Base-by-base conservation (phyloP, 1,140 invertebrate species). In the Homalodisca vitripennis region DNA sequence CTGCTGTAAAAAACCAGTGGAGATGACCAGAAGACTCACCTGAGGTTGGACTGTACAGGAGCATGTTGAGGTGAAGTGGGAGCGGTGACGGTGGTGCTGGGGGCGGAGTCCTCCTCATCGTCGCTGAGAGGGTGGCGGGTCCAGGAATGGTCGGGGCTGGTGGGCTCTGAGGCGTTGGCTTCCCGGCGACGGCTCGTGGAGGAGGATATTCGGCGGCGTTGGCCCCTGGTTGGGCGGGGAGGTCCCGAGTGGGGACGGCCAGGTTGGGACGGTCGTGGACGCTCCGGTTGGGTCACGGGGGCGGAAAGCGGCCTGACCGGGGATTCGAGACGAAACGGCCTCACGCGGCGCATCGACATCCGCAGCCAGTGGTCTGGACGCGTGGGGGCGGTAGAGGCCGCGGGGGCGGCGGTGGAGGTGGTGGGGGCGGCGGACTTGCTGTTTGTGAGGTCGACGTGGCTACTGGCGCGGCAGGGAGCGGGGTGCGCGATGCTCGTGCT, bases 311-410 rank as follows among this genome's bases (percentile, higher is more conserved):
- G 71, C 17, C n/a, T 6, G 12, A 22, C 48, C 14, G 67, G 68
- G n/a, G 31, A 51, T 29, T 12, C 32, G 12, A 70, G 53, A 20
- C 71, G 51, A 68, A 72, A 70, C 17, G 63, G 71, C 1, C 67
- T 17, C 29, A 70, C 62, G 6, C 71, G 41, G 14, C 71, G 47
- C 71, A 72, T 72, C 32, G 67, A 69, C 32, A 47, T 29, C 30
- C 71, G 67, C 34, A 57, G 32, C 71, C 71, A 72, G 26, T 60
- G 47, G 53, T 30, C 1, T 26, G 32, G 32, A 24, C 60, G 57
- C 17, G 14, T 30, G 14, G 22, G 3, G 60, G 65, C 14, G 67
- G n/a, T 31, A 24, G 65, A 55, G 14, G 62, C 29, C 30, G 12
- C 6, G 62, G 13, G 34, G 30, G 13, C 13, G 13, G 13, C 6